A percentile compares a stretch with the other conserved stretches of the same genome.
These are phyloP conservation scores for Lasioglossum vierecki DNA, from an alignment of 2,888 invertebrate genomes.

Conservation along the genomic window DNA sequence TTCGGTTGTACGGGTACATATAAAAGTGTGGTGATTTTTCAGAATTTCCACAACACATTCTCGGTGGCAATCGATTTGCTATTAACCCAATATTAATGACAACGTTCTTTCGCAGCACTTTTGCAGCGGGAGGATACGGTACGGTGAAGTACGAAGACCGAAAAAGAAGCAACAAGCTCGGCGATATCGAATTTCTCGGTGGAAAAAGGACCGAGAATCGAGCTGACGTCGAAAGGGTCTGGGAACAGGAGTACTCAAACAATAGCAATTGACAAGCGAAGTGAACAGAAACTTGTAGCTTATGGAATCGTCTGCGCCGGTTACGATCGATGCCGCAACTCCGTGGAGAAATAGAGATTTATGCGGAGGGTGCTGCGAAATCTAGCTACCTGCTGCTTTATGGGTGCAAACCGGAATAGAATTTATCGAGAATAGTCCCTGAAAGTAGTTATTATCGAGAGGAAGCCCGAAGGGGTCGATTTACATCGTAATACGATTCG, in stretches of 20 bases:
- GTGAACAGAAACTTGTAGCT: conserved; percentile 26
- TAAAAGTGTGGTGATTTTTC: not conserved
- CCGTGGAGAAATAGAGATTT: conserved; percentile 64
- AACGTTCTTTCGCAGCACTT: not conserved
- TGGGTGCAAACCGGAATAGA: conserved; percentile 20
- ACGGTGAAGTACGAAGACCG: not conserved
- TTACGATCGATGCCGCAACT: conserved; percentile 33
- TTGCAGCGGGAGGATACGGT: not conserved
- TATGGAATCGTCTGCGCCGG: conserved; percentile 31
- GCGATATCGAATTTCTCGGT: conserved; percentile 31
- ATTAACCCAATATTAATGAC: not conserved
- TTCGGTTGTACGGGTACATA: too few relatives aligned
- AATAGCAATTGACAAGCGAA: conserved; percentile 52
- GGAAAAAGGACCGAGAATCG: conserved; percentile 7
- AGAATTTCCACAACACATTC: not conserved
- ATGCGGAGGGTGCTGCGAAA: conserved; percentile 43
- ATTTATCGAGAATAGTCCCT: conserved; percentile 35
- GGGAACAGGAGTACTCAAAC: conserved; percentile 30
- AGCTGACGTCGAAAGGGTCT: conserved; percentile 12
- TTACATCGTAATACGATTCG: conserved; percentile 23
- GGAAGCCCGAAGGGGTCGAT: conserved; percentile 9
- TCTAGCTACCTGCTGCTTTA: conserved; percentile 41
- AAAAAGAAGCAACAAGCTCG: conserved; percentile 5
- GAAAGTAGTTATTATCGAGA: conserved; percentile 43
- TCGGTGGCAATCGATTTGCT: not conserved